These are phyloP conservation scores for Physeter macrocephalus DNA, from an alignment of 2,113 vertebrate genomes.

Conservation along the genomic window DNA sequence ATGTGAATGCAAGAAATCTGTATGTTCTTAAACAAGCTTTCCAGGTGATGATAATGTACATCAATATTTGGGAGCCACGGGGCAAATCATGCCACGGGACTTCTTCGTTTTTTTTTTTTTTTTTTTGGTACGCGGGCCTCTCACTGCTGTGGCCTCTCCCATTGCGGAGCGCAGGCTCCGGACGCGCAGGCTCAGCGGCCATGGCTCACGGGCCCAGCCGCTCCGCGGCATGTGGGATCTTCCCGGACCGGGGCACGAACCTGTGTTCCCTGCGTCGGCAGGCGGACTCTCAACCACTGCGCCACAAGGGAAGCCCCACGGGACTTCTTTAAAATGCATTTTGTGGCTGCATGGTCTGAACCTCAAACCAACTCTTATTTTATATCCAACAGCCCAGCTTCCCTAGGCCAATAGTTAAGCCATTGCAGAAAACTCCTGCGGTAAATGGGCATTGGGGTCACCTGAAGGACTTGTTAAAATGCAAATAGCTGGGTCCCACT, in stretches of 20 bases:
- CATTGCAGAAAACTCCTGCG: background rate
- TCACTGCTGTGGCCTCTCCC: too few relatives aligned
- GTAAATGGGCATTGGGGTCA: background rate
- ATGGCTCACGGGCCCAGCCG: too few relatives aligned
- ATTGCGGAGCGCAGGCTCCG: too few relatives aligned
- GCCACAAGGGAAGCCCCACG: too few relatives aligned
- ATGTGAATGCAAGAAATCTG: background rate
- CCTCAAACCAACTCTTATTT: background rate
- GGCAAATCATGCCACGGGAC: background rate
- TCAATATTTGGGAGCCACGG: background rate
- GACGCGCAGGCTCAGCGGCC: too few relatives aligned
- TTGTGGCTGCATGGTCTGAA: background rate
- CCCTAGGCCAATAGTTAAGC: background rate
- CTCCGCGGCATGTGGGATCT: too few relatives aligned
- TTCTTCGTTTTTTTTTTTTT: too few relatives aligned
- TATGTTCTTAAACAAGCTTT: background rate
- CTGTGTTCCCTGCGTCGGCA: too few relatives aligned
- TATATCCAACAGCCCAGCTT: background rate
- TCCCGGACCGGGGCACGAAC: too few relatives aligned
- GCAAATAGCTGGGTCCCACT: background rate
- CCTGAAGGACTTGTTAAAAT: background rate
- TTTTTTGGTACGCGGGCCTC: too few relatives aligned
- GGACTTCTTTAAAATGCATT: background rate
- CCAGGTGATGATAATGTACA: background rate
- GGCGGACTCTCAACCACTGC: too few relatives aligned